A percentile compares a stretch with the other conserved stretches of the same genome.
Conservation (phyloP, 1,140 invertebrate species). For the Dolichoris vasculosae region DNA sequence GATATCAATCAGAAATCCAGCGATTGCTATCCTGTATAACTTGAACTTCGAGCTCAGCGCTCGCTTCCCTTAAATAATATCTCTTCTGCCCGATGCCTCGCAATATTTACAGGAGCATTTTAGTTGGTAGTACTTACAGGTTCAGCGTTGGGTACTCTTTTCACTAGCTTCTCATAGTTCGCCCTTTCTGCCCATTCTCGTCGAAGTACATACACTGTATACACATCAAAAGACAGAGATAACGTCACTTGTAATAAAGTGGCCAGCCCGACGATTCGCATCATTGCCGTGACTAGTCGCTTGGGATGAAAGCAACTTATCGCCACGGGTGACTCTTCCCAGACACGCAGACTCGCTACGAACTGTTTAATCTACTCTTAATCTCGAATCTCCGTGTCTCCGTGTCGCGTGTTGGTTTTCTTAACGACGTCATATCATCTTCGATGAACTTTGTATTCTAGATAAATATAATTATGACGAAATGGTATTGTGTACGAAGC, state of each 20-base stretch:
- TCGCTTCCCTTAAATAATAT: background rate
- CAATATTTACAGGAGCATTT: background rate
- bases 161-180: background rate
- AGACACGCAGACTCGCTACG: constrained; percentile 18
- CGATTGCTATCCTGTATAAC: background rate
- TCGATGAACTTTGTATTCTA: background rate
- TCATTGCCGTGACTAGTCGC: constrained; percentile 19
- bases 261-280: background rate
- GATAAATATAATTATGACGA: constrained; percentile 41
- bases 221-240: background rate
- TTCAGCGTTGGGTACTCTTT: background rate
- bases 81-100: background rate
- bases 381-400: constrained; percentile 49
- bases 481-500: background rate
- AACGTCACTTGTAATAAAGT: constrained; percentile 38
- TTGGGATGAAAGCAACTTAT: constrained; percentile 24
- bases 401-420: background rate
- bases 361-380: constrained; percentile 54
- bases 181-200: background rate
- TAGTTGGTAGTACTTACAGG: background rate
- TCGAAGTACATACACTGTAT: background rate
- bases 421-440: constrained; percentile 55
- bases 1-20: background rate
- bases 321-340: background rate
- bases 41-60: background rate